Evolutionary conservation across 1,140 invertebrate genomes (phyloP).

Genomic region (Dinoponera quadriceps): DNA sequence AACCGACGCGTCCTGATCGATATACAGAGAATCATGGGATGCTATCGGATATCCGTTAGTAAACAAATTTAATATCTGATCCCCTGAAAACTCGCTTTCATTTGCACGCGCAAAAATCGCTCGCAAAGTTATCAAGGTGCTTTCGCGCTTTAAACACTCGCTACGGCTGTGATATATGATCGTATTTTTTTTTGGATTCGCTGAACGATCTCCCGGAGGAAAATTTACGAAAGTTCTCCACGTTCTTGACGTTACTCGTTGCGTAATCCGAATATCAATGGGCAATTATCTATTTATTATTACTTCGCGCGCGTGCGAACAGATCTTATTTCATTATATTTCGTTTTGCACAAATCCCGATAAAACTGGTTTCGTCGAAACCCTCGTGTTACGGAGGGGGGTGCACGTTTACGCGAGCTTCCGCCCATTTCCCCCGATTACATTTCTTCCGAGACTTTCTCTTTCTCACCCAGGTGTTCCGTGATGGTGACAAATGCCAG

Average conservation of each 20-base stretch:
- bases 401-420: slow-evolving; percentile 13
- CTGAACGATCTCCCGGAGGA: too few relatives aligned
- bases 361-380: background rate
- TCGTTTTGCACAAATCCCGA: background rate
- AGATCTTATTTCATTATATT: background rate
- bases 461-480: slow-evolving; percentile 50
- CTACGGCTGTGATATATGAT: too few relatives aligned
- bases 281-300: too few relatives aligned
- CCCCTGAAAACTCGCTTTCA: slow-evolving; percentile 5
- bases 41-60: slow-evolving; percentile 74
- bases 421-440: slow-evolving; percentile 29
- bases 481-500: slow-evolving; percentile 9
- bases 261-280: too few relatives aligned
- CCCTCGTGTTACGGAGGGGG: background rate
- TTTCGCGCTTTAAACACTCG: too few relatives aligned
- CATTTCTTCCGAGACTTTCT: slow-evolving; percentile 26
- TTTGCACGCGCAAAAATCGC: too few relatives aligned
- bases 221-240: too few relatives aligned
- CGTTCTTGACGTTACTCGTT: too few relatives aligned
- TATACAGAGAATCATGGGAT: slow-evolving; percentile 71
- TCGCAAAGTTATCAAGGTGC: too few relatives aligned
- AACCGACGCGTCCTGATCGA: slow-evolving; percentile 67
- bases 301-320: too few relatives aligned
- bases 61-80: slow-evolving; percentile 50
- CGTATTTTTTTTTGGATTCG: too few relatives aligned